These are phyloP conservation scores for Xiphorhynchus erythropygius DNA, from an alignment of 2,797 vertebrate genomes.

Conservation along the genomic window DNA sequence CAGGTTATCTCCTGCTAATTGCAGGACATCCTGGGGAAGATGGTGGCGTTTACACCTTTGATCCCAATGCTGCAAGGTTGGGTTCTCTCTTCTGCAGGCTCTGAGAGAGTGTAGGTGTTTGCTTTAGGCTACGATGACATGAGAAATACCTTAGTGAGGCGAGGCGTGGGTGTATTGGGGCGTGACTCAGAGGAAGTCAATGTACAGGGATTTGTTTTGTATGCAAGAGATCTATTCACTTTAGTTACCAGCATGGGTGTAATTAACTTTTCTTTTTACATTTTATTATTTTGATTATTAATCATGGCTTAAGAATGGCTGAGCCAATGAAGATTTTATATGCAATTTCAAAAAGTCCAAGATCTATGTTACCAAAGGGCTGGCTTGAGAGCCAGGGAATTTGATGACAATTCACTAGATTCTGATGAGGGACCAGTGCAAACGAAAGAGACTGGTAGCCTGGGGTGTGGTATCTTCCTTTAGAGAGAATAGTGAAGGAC, in stretches of 20 bases:
- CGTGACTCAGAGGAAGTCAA: constrained; percentile 75
- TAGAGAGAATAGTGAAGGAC: neutral
- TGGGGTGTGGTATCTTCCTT: neutral
- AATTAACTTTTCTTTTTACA: constrained; percentile 68
- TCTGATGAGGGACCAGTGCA: neutral
- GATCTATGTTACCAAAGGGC: constrained; percentile 16
- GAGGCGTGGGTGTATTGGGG: constrained; percentile 77
- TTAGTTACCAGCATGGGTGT: constrained; percentile 74
- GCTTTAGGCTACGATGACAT: constrained; percentile 75
- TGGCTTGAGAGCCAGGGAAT: constrained; percentile 4
- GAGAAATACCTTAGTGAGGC: constrained; percentile 77
- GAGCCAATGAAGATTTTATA: constrained; percentile 52
- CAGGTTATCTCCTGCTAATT: constrained; percentile 7
- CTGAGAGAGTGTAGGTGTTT: constrained; percentile 66
- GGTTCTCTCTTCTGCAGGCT: constrained; percentile 13
- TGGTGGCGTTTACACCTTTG: constrained; percentile 17
- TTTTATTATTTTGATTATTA: constrained; percentile 75
- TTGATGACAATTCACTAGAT: neutral
- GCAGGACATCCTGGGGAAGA: constrained; percentile 59
- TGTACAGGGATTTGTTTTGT: constrained; percentile 71
- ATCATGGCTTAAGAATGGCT: constrained; percentile 70
- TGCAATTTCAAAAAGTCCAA: constrained; percentile 48
- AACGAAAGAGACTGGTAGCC: neutral
- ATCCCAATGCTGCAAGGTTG: constrained; percentile 2
- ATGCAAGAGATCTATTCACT: constrained; percentile 69